phyloP scores from a whole-genome alignment of 2,888 invertebrate genomes.

The Pardosa pseudoannulata region DNA sequence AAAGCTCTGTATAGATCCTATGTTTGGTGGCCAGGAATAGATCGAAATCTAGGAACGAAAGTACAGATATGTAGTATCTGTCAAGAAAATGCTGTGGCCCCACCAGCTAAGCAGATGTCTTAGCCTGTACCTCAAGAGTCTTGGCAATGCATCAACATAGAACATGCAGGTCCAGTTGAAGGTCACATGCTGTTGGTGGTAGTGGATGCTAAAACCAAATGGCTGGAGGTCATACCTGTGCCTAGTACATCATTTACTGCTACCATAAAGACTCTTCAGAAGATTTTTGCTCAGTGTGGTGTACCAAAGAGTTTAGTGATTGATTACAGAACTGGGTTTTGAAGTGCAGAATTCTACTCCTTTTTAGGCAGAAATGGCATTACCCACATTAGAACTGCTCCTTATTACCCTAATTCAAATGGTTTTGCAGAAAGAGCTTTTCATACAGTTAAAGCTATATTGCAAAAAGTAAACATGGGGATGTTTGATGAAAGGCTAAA shows the following conservation, averaged over 20 bases:
- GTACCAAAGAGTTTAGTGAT: slow-evolving; percentile 74
- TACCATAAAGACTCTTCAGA: slow-evolving; percentile 67
- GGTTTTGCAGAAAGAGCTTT: slow-evolving; percentile 14
- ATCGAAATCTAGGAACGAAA: slow-evolving; percentile 68
- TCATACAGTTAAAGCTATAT: not conserved
- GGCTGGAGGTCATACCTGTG: slow-evolving; percentile 73
- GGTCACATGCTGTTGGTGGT: slow-evolving; percentile 74
- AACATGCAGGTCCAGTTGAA: slow-evolving; percentile 70
- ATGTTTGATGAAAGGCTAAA: slow-evolving; percentile 9
- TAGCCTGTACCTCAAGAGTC: not conserved
- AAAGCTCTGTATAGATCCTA: slow-evolving; percentile 75
- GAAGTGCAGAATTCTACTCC: slow-evolving; percentile 73
- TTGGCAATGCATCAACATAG: slow-evolving; percentile 64
- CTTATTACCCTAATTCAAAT: slow-evolving; percentile 29
- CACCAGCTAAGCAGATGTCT: slow-evolving; percentile 75
- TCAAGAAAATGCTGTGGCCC: slow-evolving; percentile 10
- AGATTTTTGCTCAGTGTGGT: slow-evolving; percentile 73
- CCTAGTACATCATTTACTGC: slow-evolving; percentile 44
- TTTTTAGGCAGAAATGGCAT: slow-evolving; percentile 46
- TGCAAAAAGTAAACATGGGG: not conserved
- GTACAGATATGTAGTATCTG: slow-evolving; percentile 33
- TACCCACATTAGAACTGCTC: slow-evolving; percentile 14
- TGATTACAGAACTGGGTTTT: slow-evolving; percentile 75
- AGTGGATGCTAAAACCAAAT: slow-evolving; percentile 74
- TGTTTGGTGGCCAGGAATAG: slow-evolving; percentile 75